A percentile compares a stretch with the other conserved stretches of the same genome.
phyloP scores from a whole-genome alignment of 2,797 vertebrate genomes.

The Sus cebifrons region DNA sequence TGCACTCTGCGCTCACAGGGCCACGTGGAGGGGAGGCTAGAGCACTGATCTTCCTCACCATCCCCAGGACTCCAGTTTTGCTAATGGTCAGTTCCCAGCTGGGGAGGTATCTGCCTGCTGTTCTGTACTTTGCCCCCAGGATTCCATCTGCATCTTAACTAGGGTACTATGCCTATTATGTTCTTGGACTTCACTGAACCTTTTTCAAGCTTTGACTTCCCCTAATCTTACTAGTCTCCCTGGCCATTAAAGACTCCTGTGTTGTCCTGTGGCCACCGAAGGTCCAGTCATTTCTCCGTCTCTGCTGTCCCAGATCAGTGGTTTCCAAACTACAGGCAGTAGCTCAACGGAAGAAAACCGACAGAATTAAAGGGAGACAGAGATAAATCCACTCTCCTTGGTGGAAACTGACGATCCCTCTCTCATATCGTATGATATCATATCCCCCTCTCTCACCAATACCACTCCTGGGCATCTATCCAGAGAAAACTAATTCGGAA shows the following conservation, averaged over 20 bases:
- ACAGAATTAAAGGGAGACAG: neutral
- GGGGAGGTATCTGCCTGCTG: neutral
- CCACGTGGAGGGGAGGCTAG: rapidly evolving
- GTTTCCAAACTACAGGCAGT: neutral
- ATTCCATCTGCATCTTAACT: neutral
- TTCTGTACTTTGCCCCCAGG: rapidly evolving
- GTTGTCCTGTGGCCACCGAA: neutral
- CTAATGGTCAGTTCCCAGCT: neutral
- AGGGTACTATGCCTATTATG: too few relatives aligned
- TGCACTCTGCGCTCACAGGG: rapidly evolving
- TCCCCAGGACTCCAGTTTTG: neutral
- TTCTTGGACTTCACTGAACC: neutral
- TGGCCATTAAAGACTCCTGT: neutral
- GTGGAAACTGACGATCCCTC: neutral
- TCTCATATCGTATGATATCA: neutral
- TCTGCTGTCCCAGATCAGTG: neutral
- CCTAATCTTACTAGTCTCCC: neutral
- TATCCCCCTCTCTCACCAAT: too few relatives aligned
- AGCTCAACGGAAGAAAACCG: neutral
- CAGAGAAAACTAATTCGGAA: too few relatives aligned
- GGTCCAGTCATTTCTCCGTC: neutral
- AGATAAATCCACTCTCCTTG: neutral
- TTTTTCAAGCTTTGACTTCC: neutral
- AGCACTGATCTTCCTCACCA: neutral
- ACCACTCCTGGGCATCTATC: too few relatives aligned